phyloP scores from a whole-genome alignment of 2,113 vertebrate genomes.

The Epinephelus moara region DNA sequence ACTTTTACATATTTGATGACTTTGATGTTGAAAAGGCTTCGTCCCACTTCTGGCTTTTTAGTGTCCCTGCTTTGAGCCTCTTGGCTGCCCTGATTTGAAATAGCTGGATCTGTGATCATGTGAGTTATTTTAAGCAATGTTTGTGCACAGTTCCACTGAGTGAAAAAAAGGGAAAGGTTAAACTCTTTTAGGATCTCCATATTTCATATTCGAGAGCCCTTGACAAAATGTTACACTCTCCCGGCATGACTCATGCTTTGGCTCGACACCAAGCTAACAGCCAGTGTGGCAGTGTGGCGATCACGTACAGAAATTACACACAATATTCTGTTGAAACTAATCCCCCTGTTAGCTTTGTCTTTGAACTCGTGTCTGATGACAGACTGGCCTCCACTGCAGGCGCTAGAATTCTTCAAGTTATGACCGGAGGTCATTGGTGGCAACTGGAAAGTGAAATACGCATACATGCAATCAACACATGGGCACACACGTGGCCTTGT shows the following conservation, averaged over 20 bases:
- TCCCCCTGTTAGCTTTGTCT: slow-evolving; percentile 66
- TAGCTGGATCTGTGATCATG: slow-evolving; percentile 31
- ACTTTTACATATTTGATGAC: slow-evolving; percentile 68
- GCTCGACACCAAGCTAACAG: slow-evolving; percentile 20
- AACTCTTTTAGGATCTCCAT: slow-evolving; percentile 34
- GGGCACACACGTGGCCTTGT: background rate
- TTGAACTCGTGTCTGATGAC: slow-evolving; percentile 75
- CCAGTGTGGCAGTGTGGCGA: slow-evolving; percentile 29
- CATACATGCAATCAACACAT: slow-evolving; percentile 29
- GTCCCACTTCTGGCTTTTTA: slow-evolving; percentile 43
- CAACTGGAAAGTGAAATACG: slow-evolving; percentile 61
- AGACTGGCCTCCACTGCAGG: slow-evolving; percentile 43
- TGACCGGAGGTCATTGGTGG: slow-evolving; percentile 41
- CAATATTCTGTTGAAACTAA: slow-evolving; percentile 58
- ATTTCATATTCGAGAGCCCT: slow-evolving; percentile 39
- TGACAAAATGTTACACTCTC: slow-evolving; percentile 41
- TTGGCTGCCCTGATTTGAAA: slow-evolving; percentile 37
- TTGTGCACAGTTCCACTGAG: background rate
- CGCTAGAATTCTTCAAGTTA: slow-evolving; percentile 51
- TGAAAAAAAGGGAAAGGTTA: slow-evolving; percentile 25
- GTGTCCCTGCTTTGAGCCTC: slow-evolving; percentile 32
- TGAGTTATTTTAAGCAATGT: background rate
- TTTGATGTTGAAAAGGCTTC: slow-evolving; percentile 41
- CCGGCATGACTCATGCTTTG: slow-evolving; percentile 46
- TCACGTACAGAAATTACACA: slow-evolving; percentile 65